phyloP scores from a whole-genome alignment of 1,140 invertebrate species.

The Drosophila sp. region DNA sequence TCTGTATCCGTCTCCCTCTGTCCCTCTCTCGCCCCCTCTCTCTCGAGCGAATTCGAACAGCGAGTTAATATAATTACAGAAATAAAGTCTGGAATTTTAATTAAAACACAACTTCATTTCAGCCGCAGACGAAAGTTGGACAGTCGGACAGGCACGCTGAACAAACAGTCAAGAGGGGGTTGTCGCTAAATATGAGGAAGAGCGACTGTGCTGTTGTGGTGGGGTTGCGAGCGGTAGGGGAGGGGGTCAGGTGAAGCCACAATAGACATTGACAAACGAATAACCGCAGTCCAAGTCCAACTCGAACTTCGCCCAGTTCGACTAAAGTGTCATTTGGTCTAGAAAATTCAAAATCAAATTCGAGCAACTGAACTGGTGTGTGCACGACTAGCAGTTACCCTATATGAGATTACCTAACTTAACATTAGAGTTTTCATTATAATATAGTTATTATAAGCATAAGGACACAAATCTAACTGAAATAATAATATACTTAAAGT shows the following conservation, averaged over 20 bases:
- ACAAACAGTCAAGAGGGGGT: constrained; percentile 16
- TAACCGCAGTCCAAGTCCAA: constrained; percentile 38
- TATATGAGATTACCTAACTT: not conserved
- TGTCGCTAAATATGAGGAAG: not conserved
- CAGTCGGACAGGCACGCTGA: constrained; percentile 8
- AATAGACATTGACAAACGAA: constrained; percentile 57
- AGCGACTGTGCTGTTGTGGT: not conserved
- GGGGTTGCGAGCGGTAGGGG: not conserved
- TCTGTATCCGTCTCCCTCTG: not conserved
- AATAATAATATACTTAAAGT: too few relatives aligned
- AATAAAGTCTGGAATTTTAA: constrained; percentile 84
- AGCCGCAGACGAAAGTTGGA: constrained; percentile 71
- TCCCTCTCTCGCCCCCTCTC: not conserved
- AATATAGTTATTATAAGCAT: too few relatives aligned
- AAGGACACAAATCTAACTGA: too few relatives aligned
- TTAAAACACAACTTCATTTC: constrained; percentile 84
- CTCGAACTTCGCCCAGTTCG: not conserved
- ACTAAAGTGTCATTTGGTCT: constrained; percentile 36
- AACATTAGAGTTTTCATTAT: too few relatives aligned
- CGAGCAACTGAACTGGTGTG: constrained; percentile 19
- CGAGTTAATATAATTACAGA: constrained; percentile 84
- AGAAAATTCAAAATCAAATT: constrained; percentile 47
- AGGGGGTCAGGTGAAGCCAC: constrained; percentile 39
- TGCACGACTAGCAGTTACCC: not conserved
- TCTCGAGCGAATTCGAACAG: constrained; percentile 68